A percentile compares a stretch with the other conserved stretches of the same genome.
phyloP scores from a whole-genome alignment of 92 coral and sea anemone genomes.

The Muricea muricata region DNA sequence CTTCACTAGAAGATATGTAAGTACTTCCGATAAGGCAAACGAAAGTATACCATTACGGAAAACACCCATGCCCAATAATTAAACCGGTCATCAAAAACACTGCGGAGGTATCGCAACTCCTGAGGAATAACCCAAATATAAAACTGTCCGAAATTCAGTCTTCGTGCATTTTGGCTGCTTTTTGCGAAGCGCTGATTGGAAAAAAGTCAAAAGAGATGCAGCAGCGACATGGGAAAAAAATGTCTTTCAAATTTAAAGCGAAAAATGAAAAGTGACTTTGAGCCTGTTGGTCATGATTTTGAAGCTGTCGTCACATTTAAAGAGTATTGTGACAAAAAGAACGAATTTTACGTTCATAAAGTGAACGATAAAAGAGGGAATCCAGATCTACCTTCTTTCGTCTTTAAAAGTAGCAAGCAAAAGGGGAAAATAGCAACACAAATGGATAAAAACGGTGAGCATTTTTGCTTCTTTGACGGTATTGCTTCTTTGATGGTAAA shows the following conservation, averaged over 20 bases:
- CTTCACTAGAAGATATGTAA: slow-evolving; percentile 23
- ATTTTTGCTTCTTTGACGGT: slow-evolving; percentile 56
- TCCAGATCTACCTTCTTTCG: slow-evolving; percentile 65
- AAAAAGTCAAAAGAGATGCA: slow-evolving; percentile 50
- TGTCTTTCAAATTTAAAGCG: slow-evolving; percentile 60
- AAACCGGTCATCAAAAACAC: slow-evolving; percentile 21
- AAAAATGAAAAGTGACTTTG: slow-evolving; percentile 55
- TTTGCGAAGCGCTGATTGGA: slow-evolving; percentile 65
- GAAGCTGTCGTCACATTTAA: slow-evolving; percentile 72
- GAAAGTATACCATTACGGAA: slow-evolving; percentile 46
- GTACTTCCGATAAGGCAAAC: neutral
- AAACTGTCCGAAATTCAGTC: slow-evolving; percentile 59
- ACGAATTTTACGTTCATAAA: too few relatives aligned
- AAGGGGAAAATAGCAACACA: slow-evolving; percentile 54
- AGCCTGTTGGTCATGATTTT: slow-evolving; percentile 71
- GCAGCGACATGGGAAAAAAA: slow-evolving; percentile 45
- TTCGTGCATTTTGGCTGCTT: slow-evolving; percentile 41
- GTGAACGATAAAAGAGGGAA: slow-evolving; percentile 63
- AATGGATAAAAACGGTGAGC: slow-evolving; percentile 56
- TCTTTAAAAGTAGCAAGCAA: slow-evolving; percentile 61
- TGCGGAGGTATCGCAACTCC: slow-evolving; percentile 26
- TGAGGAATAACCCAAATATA: slow-evolving; percentile 57
- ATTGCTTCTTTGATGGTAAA: slow-evolving; percentile 72
- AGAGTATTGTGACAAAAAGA: too few relatives aligned
- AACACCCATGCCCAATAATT: slow-evolving; percentile 51